Evolutionary conservation across 1,140 invertebrate genomes (phyloP).

Genomic region (Antheraea mylitta): DNA sequence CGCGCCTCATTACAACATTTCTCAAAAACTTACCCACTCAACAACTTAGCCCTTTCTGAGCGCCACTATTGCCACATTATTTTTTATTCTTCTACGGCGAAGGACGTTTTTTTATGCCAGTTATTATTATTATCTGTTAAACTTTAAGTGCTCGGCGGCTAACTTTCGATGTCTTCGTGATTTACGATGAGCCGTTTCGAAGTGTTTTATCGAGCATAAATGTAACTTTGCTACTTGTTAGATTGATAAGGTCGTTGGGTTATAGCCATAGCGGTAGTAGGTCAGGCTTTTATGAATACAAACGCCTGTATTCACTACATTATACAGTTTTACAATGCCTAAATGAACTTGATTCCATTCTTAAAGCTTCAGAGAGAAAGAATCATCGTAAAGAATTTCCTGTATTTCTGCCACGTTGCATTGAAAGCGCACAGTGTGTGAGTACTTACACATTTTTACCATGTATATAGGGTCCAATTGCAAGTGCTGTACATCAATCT

Average conservation of each 20-base stretch:
- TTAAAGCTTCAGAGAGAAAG: no score
- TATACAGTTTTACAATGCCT: no score
- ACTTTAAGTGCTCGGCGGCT: conserved; percentile 74
- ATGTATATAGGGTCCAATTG: no score
- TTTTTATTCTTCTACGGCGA: conserved; percentile 58
- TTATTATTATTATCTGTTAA: conserved; percentile 78
- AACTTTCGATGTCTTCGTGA: conserved; percentile 76
- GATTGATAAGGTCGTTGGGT: conserved; percentile 63
- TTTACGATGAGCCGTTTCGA: conserved; percentile 70
- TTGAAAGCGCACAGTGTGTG: no score
- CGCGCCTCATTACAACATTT: conserved; percentile 69
- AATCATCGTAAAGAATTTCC: no score
- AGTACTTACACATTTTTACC: no score
- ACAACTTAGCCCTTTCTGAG: conserved; percentile 67
- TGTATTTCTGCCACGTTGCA: no score
- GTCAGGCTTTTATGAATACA: conserved; percentile 51
- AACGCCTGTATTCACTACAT: no score
- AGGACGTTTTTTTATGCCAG: conserved; percentile 66
- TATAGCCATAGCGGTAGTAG: conserved; percentile 46
- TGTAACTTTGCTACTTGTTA: conserved; percentile 73
- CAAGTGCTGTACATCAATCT: no score
- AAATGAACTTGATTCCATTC: no score
- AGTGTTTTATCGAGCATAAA: conserved; percentile 78
- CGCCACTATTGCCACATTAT: conserved; percentile 62
- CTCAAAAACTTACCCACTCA: conserved; percentile 68